A percentile compares a stretch with the other conserved stretches of the same genome.
Conservation (phyloP, 2,113 vertebrate species). For the Melanerpes aurifrons region DNA sequence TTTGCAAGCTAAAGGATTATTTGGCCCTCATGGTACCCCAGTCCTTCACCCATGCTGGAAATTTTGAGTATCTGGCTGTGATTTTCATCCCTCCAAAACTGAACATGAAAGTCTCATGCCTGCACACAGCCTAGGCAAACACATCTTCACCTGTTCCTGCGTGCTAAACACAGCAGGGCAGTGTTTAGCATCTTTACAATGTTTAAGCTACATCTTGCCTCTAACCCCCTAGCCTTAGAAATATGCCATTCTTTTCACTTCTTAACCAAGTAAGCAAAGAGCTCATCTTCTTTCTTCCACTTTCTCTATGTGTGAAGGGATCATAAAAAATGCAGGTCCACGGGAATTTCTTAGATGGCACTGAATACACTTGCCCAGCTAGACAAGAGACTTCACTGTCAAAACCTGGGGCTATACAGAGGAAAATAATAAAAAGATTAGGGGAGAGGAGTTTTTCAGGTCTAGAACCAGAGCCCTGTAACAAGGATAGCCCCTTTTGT, state of each 20-base stretch:
- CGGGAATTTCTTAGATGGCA: not conserved
- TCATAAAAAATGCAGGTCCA: not conserved
- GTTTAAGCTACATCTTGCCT: not conserved
- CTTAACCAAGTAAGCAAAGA: not conserved
- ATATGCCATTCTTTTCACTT: not conserved
- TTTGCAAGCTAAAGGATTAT: not conserved
- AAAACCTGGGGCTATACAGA: conserved; percentile 25
- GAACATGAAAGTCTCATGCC: not conserved
- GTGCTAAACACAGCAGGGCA: not conserved
- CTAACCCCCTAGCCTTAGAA: not conserved
- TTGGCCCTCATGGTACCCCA: not conserved
- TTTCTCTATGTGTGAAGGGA: rapidly evolving
- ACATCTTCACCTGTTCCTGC: not conserved
- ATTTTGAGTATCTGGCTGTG: not conserved
- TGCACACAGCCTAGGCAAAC: not conserved
- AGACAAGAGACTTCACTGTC: conserved; percentile 1
- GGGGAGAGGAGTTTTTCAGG: not conserved
- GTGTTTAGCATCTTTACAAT: not conserved
- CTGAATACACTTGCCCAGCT: not conserved
- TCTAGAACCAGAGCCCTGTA: conserved; percentile 54
- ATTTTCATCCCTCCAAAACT: not conserved
- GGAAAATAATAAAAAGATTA: conserved; percentile 41
- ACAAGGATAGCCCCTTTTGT: conserved; percentile 45
- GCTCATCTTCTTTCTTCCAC: not conserved
- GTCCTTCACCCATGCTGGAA: not conserved